Evolutionary conservation across 1,140 invertebrate species (phyloP).

Genomic region (Aphidius gifuensis): DNA sequence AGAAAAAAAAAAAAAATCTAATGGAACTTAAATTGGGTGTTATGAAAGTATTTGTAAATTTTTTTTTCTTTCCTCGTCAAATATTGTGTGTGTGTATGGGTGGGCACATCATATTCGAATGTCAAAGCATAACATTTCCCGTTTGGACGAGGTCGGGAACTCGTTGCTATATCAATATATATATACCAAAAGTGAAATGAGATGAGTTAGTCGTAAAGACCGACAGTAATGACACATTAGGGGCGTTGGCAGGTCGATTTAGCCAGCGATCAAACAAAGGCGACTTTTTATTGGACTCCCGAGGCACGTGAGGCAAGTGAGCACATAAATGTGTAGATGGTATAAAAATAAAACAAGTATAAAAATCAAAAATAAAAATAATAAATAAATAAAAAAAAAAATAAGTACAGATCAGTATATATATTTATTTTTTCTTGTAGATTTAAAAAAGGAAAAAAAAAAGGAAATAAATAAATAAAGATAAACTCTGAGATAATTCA

Average conservation of each 20-base stretch:
- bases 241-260: slow-evolving; percentile 54
- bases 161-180: slow-evolving; percentile 59
- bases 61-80: neutral
- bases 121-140: slow-evolving; percentile 27
- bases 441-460: neutral
- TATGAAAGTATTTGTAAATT: no score
- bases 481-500: neutral
- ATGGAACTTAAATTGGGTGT: neutral
- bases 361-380: slow-evolving; percentile 10
- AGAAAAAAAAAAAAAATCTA: neutral
- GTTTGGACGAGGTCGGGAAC: slow-evolving; percentile 48
- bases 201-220: slow-evolving; percentile 55
- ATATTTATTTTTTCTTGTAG: no score
- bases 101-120: slow-evolving; percentile 20
- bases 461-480: slow-evolving; percentile 2
- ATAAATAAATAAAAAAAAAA: slow-evolving; percentile 12
- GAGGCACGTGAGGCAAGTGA: slow-evolving; percentile 34
- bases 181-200: slow-evolving; percentile 51
- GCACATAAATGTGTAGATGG: neutral
- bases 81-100: slow-evolving; percentile 1
- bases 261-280: slow-evolving; percentile 57
- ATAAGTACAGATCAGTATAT: no score
- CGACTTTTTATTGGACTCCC: slow-evolving; percentile 54
- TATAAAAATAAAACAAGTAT: neutral
- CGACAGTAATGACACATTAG: slow-evolving; percentile 59